Evolutionary conservation across 2,888 invertebrate species (phyloP), one percentile per base, ranked within the genome.

Genomic region (Morpho helenor): DNA sequence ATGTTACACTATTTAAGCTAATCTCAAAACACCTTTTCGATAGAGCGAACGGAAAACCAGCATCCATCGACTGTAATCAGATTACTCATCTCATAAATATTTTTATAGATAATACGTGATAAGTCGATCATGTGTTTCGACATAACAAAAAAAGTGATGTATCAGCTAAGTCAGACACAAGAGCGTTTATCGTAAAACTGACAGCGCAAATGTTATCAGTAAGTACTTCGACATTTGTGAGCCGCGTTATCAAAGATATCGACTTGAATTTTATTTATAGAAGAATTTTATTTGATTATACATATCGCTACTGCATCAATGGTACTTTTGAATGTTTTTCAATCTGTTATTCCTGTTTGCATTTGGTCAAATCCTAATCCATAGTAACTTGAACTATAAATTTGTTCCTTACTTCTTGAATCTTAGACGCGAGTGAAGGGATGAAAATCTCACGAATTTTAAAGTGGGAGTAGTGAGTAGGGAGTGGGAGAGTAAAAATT

Each of bases 161-260:
- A 61, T 59, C 59, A 53, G 56, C 47, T 41, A 59, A 56, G 56
- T 50, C 42, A 53, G 52, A 52, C 53, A 55, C 52, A 49, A 53
- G 46, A 56, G 42, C n/a, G 44, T 52, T 60, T 60, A 66, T 61
- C 55, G 50, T 49, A 48, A 59, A 60, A 59, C 41, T 64, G 66
- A 64, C 65, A 60, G 62, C 49, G 55, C 49, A 49, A 39, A 59
- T 58, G 54, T 69, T 79, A 79, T 78, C 79, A 73, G 67, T 69
- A 63, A 63, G 66, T 66, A 71, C 77, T 74, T 67, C 63, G 67
- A 71, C 67, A 71, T 72, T 69, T 67, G 59, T 61, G 59, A 63
- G 63, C 52, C 61, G 62, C 68, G 65, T 66, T 63, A 63, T 63
- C 63, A 59, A 46, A 66, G 57, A 57, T 62, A 58, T 67, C 65